Conservation (phyloP, 2,888 invertebrate genomes). For the Tetragonisca angustula region DNA sequence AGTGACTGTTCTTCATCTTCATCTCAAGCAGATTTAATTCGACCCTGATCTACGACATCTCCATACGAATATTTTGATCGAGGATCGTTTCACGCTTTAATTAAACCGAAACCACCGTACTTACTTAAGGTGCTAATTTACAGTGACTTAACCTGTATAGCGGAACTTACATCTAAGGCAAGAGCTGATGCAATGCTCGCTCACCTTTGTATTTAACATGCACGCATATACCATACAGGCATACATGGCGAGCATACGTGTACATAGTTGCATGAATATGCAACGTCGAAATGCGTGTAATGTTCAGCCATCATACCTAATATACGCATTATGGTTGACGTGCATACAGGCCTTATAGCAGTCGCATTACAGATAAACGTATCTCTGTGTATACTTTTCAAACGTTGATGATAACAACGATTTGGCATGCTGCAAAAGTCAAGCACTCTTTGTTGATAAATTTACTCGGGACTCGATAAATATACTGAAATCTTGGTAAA, state of each 20-base stretch:
- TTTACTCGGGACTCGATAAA: neutral
- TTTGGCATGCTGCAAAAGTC: neutral
- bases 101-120: neutral
- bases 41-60: neutral
- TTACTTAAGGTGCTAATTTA: neutral
- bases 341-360: conserved; percentile 47
- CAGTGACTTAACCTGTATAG: conserved; percentile 2
- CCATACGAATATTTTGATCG: neutral
- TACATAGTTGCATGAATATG: conserved; percentile 58
- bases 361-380: conserved; percentile 36
- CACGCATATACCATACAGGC: neutral
- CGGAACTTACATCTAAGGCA: conserved; percentile 5
- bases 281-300: conserved; percentile 60
- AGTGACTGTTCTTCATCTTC: too few relatives aligned
- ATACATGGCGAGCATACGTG: conserved; percentile 28
- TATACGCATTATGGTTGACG: conserved; percentile 55
- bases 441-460: neutral
- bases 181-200: conserved; percentile 16
- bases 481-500: neutral
- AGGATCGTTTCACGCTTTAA: neutral
- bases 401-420: conserved; percentile 11
- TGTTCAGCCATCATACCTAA: conserved; percentile 60
- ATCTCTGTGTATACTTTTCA: conserved; percentile 30
- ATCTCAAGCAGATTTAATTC: too few relatives aligned
- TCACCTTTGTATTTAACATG: conserved; percentile 38